Evolutionary conservation across 2,888 invertebrate species (phyloP), one percentile per base, ranked within the genome.

Genomic region (Drosophila limbata): DNA sequence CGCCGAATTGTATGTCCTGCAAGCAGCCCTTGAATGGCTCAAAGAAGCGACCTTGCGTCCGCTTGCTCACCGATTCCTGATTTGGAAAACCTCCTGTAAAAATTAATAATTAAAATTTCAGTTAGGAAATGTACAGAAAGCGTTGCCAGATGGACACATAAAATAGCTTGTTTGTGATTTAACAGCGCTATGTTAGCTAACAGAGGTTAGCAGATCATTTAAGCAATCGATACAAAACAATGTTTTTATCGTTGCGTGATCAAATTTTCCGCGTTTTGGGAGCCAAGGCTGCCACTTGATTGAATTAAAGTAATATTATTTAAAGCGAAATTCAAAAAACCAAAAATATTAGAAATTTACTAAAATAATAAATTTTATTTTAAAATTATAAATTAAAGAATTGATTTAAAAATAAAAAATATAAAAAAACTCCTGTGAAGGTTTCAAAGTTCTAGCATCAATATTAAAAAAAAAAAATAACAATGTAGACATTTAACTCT

Each of bases 11-110:
- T 84, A 95, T 94, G 74, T 94, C 93, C 88, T 94, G 94, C 72
- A 95, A 93, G 84, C 95, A 95, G 65, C 95, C 95, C 89, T 93
- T 94, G 83, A 95, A 95, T 71, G 94, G 94, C 65, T 93, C 91
- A 4, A 93, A 93, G 82, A 94, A 95, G 42, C 93, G 90, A 70
- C 93, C 93, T 75, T 93, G 93, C 6, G 93, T 93, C 91, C 90
- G 91, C 81, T 74, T 90, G 80, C 91, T 92, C 88, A 93, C 91
- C 37, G 91, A 90, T 53, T 93, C 92, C 63, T 93, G 92, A 73
- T 93, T 93, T 33, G 93, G 93, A 70, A 94, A 93, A 48, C 95
- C 95, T 84, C 95, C 95, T 95, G 89, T 28, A 52, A 55, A 67
- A 35, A 17, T 1, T 39, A 4, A 10, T 15, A 42, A 19, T 59